phyloP scores from a whole-genome alignment of 2,113 vertebrate genomes.

The Paraplagusia blochii region DNA sequence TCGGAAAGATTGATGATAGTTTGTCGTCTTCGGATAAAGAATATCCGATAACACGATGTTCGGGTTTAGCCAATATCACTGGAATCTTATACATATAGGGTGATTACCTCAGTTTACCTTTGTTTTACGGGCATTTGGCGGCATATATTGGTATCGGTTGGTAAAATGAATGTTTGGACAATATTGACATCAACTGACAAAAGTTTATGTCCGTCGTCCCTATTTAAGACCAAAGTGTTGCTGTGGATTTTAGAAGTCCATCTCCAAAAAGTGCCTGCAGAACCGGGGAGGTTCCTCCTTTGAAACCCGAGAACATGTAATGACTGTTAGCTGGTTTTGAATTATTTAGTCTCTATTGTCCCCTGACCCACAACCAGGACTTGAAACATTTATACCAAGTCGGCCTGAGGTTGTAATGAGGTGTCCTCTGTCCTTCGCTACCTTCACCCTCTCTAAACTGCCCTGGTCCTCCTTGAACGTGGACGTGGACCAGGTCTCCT shows the following conservation, averaged over 20 bases:
- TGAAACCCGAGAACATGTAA: slow-evolving; percentile 54
- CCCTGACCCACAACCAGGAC: slow-evolving; percentile 24
- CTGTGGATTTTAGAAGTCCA: background rate
- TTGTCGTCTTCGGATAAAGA: no score
- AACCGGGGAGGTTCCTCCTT: slow-evolving; percentile 8
- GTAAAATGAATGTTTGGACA: no score
- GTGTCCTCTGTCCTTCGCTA: slow-evolving; percentile 45
- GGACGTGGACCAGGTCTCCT: slow-evolving; percentile 10
- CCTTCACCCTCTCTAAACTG: slow-evolving; percentile 26
- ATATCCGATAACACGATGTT: no score
- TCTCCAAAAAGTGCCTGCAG: background rate
- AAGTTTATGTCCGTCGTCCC: no score
- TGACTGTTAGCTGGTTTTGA: slow-evolving; percentile 47
- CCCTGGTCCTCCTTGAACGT: slow-evolving; percentile 7
- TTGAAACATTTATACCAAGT: slow-evolving; percentile 67
- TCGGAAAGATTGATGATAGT: no score
- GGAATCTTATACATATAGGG: no score
- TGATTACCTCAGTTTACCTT: no score
- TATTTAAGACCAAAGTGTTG: no score
- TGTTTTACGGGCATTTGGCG: no score
- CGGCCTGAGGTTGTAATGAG: slow-evolving; percentile 59
- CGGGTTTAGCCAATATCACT: no score
- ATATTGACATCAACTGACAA: no score
- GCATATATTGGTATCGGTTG: no score
- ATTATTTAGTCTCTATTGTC: slow-evolving; percentile 67